Conservation (phyloP, 37 sponge, comb jelly and placozoan genomes). For the Cliona cf. orientalis region DNA sequence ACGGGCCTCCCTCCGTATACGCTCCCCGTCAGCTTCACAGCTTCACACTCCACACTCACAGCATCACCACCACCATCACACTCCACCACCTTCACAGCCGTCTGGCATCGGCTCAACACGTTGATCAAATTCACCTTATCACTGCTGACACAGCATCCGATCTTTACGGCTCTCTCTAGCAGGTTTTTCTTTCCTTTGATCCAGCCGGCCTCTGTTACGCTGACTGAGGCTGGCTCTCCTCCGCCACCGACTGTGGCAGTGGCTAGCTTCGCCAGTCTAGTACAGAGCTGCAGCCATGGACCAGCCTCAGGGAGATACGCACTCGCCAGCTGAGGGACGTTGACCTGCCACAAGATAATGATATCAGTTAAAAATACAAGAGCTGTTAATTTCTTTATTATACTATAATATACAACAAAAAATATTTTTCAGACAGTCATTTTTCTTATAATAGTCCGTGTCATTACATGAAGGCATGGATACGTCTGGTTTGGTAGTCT, state of each 20-base stretch:
- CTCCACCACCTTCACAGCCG: neutral
- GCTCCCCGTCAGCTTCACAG: neutral
- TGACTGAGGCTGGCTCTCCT: neutral
- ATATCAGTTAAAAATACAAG: too few species aligned
- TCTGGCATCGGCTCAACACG: slow-evolving; percentile 14
- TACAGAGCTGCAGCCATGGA: slow-evolving; percentile 29
- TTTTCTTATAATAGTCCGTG: too few species aligned
- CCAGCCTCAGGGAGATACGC: neutral
- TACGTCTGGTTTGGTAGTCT: too few species aligned
- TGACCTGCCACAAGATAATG: too few species aligned
- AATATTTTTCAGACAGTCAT: neutral
- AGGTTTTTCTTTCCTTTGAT: neutral
- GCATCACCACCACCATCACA: neutral
- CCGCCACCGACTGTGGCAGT: neutral
- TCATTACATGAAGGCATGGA: too few species aligned
- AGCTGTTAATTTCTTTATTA: neutral
- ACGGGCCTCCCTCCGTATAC: slow-evolving; percentile 25
- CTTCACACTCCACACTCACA: neutral
- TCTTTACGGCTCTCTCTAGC: slow-evolving; percentile 5
- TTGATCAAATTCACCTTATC: neutral
- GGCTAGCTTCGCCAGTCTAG: slow-evolving; percentile 5
- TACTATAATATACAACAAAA: neutral
- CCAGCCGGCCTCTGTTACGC: neutral
- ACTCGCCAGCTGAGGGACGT: slow-evolving; percentile 28
- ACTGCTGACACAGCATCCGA: neutral